Percentiles rank a stretch among this genome's conserved stretches.
Conservation (phyloP, 2,113 vertebrate genomes). For the Dipodomys ordii region DNA sequence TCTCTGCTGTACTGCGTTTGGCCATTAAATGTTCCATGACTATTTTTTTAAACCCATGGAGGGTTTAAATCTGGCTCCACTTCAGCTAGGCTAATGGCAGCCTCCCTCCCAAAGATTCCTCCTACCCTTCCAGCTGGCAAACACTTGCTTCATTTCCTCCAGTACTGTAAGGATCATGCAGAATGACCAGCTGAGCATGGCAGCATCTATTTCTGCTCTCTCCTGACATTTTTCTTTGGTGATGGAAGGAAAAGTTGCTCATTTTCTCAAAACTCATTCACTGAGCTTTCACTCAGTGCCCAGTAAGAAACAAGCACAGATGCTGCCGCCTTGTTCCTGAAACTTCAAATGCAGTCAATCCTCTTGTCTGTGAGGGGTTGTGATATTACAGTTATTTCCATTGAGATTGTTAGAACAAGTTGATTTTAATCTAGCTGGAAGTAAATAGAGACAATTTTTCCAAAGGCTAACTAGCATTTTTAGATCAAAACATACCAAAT, state of each 20-base stretch:
- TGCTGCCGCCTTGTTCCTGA: neutral
- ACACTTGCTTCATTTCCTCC: conserved; percentile 65
- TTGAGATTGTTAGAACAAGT: neutral
- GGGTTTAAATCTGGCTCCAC: conserved; percentile 65
- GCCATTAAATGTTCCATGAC: conserved; percentile 74
- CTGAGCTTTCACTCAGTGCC: neutral
- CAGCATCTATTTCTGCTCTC: neutral
- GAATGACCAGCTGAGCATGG: neutral
- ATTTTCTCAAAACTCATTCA: neutral
- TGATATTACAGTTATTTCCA: neutral
- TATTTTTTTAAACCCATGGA: conserved; percentile 50
- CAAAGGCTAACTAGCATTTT: neutral
- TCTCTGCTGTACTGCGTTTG: conserved; percentile 16
- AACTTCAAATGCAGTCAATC: neutral
- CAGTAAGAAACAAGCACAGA: neutral
- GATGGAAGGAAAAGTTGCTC: neutral
- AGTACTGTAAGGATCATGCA: conserved; percentile 22
- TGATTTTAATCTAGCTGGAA: neutral
- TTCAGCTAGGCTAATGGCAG: conserved; percentile 67
- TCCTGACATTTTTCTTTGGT: neutral
- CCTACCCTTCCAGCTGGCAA: conserved; percentile 72
- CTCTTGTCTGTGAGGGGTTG: neutral
- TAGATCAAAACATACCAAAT: neutral
- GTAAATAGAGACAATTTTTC: neutral
- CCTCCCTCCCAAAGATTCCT: conserved; percentile 77